Evolutionary conservation across 1,140 invertebrate species (phyloP).

Genomic region (Sinonovacula constricta): DNA sequence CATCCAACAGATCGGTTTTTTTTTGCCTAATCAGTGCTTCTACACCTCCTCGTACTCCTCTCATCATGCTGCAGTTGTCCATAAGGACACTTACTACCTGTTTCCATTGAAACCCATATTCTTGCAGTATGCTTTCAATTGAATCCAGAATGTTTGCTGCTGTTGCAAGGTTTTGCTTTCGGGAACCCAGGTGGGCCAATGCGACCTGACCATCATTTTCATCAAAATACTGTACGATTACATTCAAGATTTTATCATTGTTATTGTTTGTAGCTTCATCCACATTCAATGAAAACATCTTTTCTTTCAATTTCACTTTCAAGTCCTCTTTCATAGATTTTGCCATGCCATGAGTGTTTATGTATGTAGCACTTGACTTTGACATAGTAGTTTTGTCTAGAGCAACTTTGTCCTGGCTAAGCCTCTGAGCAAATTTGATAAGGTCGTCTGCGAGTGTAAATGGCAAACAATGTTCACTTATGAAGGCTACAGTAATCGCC

Average conservation of each 20-base stretch:
- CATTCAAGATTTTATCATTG: slow-evolving; percentile 32
- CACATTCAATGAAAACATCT: slow-evolving; percentile 18
- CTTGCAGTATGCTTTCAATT: not conserved
- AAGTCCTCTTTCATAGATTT: slow-evolving; percentile 12
- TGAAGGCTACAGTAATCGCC: not conserved
- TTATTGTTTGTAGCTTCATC: slow-evolving; percentile 34
- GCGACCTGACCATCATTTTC: not conserved
- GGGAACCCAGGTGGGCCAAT: not conserved
- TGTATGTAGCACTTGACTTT: slow-evolving; percentile 20
- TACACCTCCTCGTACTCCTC: not conserved
- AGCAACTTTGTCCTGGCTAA: slow-evolving; percentile 21
- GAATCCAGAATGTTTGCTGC: slow-evolving; percentile 21
- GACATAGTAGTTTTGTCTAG: slow-evolving; percentile 22
- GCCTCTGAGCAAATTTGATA: not conserved
- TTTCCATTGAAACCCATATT: slow-evolving; percentile 14
- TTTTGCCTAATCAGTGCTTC: slow-evolving; percentile 6
- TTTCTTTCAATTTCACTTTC: not conserved
- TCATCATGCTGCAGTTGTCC: slow-evolving; percentile 19
- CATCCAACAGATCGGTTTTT: slow-evolving; percentile 1
- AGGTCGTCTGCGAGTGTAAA: not conserved
- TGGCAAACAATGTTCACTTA: not conserved
- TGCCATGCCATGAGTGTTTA: slow-evolving; percentile 29
- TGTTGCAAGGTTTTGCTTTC: slow-evolving; percentile 19
- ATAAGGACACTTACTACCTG: slow-evolving; percentile 16
- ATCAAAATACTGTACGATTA: slow-evolving; percentile 17